phyloP scores from a whole-genome alignment of 1,140 invertebrate species.

The Helicoverpa zea region DNA sequence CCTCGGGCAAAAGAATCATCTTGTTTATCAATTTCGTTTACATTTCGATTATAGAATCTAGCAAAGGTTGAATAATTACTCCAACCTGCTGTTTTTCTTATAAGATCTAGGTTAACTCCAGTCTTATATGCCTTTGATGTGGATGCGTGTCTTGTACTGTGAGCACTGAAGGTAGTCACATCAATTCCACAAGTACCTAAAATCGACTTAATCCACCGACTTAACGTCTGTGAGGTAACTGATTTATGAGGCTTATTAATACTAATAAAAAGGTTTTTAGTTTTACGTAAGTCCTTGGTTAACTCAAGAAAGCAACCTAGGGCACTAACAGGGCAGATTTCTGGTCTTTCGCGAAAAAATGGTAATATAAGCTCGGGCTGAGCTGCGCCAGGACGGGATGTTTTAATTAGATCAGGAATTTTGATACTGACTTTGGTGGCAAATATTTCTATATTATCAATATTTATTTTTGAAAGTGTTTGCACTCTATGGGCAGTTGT shows the following conservation, averaged over 20 bases:
- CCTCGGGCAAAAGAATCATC: too few species aligned
- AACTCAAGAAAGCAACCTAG: neutral
- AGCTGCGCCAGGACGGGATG: neutral
- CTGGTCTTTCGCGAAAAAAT: constrained; percentile 31
- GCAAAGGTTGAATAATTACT: constrained; percentile 60
- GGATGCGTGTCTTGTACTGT: constrained; percentile 64
- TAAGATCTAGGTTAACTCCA: constrained; percentile 59
- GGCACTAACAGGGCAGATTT: constrained; percentile 38
- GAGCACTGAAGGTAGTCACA: constrained; percentile 53
- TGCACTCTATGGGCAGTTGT: constrained; percentile 53
- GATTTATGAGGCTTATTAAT: constrained; percentile 46
- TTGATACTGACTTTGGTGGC: constrained; percentile 38
- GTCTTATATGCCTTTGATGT: constrained; percentile 53
- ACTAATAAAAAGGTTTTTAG: constrained; percentile 42
- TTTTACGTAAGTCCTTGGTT: neutral
- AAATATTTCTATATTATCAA: constrained; percentile 41
- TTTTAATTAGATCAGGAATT: constrained; percentile 48
- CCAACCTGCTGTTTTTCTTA: constrained; percentile 63
- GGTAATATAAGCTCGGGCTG: constrained; percentile 42
- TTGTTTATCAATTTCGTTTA: too few species aligned
- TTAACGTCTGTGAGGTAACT: constrained; percentile 43
- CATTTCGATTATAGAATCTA: constrained; percentile 54
- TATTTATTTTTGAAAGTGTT: constrained; percentile 50
- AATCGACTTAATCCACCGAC: constrained; percentile 42
- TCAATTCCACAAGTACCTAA: constrained; percentile 44